Percentiles rank a stretch among this genome's conserved stretches.
Conservation (phyloP, 2,797 vertebrate genomes). For the Myripristis murdjan region DNA sequence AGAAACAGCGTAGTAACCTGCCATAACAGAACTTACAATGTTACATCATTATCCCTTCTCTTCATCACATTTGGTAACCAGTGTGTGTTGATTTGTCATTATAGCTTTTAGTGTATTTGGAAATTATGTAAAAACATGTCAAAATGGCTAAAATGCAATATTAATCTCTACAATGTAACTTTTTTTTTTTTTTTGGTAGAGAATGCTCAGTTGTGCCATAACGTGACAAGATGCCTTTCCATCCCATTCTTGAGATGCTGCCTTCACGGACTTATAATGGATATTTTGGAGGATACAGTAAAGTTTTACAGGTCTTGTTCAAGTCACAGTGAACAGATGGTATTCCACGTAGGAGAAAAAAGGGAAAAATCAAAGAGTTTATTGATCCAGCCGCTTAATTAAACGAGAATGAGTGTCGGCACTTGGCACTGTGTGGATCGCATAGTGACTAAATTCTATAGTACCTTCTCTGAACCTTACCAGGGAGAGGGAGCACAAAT, state of each 20-base stretch:
- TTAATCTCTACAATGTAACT: constrained; percentile 9
- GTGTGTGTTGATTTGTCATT: background rate
- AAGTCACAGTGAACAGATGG: constrained; percentile 71
- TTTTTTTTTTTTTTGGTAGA: background rate
- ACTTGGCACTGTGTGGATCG: constrained; percentile 45
- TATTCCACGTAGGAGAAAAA: constrained; percentile 43
- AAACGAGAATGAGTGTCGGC: constrained; percentile 71
- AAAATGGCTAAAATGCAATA: constrained; percentile 22
- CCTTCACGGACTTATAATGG: constrained; percentile 77
- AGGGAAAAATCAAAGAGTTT: constrained; percentile 65
- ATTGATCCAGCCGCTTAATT: constrained; percentile 80
- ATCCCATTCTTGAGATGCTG: constrained; percentile 19
- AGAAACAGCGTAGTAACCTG: too few species aligned
- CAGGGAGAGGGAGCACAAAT: constrained; percentile 7
- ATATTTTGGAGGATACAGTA: constrained; percentile 55
- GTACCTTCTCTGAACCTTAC: constrained; percentile 52
- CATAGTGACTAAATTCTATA: constrained; percentile 53
- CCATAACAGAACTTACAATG: too few species aligned
- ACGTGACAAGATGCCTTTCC: background rate
- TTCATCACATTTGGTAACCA: background rate
- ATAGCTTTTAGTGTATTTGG: background rate
- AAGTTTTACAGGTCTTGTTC: constrained; percentile 67
- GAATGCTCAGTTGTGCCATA: background rate
- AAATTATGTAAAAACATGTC: background rate
- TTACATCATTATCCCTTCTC: background rate